These are phyloP conservation scores for Hylomyscus alleni DNA, from an alignment of 2,797 vertebrate species.

Conservation along the genomic window DNA sequence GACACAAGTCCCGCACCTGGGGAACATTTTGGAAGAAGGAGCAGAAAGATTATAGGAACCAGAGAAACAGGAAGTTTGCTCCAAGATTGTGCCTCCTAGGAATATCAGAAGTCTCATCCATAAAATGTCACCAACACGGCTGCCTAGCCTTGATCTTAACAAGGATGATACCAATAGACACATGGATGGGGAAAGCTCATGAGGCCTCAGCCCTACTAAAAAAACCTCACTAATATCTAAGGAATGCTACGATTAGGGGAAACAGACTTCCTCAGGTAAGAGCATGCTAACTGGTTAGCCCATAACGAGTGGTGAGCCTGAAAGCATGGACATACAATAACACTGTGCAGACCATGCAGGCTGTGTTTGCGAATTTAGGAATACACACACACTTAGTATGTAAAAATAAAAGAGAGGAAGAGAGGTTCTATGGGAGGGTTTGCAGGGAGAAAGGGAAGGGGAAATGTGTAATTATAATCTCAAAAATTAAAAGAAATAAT, in stretches of 20 bases:
- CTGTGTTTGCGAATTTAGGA: not conserved
- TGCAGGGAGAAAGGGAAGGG: not conserved
- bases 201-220: not conserved
- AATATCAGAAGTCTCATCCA: not conserved
- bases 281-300: not conserved
- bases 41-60: not conserved
- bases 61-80: not conserved
- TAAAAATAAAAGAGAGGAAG: not conserved
- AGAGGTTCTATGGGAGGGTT: not conserved
- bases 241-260: not conserved
- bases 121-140: not conserved
- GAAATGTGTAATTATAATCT: not conserved
- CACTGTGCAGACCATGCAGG: not conserved
- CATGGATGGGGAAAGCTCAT: not conserved
- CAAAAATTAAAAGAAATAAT: not conserved
- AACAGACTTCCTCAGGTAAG: not conserved
- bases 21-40: not conserved
- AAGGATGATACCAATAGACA: not conserved
- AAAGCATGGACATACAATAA: not conserved
- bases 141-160: not conserved
- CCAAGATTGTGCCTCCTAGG: not conserved
- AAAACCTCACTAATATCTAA: not conserved
- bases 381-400: not conserved
- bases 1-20: not conserved
- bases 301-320: not conserved